Evolutionary conservation across 1,140 invertebrate species (phyloP).

Genomic region (Lordiphosa mommai): DNA sequence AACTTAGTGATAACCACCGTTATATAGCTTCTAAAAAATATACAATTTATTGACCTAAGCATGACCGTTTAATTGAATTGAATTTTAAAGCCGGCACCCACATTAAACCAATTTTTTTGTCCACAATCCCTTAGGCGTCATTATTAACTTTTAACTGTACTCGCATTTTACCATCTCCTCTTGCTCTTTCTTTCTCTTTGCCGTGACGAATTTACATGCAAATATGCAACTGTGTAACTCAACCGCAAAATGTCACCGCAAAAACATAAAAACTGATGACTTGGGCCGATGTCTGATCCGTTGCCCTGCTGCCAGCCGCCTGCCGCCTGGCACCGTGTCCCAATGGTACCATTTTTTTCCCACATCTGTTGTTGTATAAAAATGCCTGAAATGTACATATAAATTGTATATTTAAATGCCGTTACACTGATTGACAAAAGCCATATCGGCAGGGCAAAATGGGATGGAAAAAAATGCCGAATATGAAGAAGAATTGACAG

Average conservation of each 20-base stretch:
- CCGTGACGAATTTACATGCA: background rate
- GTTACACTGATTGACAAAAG: conserved; percentile 68
- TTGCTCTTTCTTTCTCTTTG: too few relatives aligned
- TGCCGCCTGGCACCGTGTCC: conserved; percentile 20
- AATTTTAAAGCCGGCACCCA: too few relatives aligned
- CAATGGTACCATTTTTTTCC: conserved; percentile 60
- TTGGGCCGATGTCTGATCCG: conserved; percentile 64
- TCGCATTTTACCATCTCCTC: too few relatives aligned
- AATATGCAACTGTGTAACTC: conserved; percentile 20
- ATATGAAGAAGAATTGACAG: background rate
- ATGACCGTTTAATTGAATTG: too few relatives aligned
- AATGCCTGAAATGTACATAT: background rate
- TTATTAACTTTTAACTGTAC: too few relatives aligned
- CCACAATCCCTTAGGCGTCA: too few relatives aligned
- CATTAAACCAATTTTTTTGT: too few relatives aligned
- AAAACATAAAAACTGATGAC: conserved; percentile 69
- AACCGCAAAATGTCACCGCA: conserved; percentile 51
- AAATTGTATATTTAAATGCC: conserved; percentile 63
- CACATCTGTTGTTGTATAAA: conserved; percentile 20
- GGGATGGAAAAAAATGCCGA: conserved; percentile 12
- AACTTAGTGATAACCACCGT: too few relatives aligned
- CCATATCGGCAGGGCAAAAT: conserved; percentile 41
- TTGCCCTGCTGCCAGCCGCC: conserved; percentile 1
- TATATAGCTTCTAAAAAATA: too few relatives aligned
- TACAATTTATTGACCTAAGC: too few relatives aligned